These are phyloP conservation scores for Irena cyanogastra DNA, from an alignment of 2,113 vertebrate species.

Conservation along the genomic window DNA sequence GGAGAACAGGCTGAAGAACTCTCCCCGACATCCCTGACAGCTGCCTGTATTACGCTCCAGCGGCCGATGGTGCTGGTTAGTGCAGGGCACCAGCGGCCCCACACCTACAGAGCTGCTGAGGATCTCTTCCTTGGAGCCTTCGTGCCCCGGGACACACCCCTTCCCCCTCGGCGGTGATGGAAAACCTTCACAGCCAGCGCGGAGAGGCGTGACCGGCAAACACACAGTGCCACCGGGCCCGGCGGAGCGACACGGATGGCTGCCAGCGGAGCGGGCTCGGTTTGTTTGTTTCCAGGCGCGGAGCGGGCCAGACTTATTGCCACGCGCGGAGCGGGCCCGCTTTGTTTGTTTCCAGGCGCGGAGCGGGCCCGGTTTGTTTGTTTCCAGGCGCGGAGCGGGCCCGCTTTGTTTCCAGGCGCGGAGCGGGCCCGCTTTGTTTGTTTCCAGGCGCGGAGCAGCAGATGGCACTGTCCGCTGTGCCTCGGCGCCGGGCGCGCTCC, in stretches of 20 bases:
- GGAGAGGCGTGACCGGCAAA: too few relatives aligned
- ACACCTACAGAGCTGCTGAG: neutral
- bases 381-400: too few relatives aligned
- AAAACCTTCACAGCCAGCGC: neutral
- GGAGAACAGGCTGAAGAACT: neutral
- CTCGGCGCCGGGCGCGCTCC: neutral
- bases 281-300: too few relatives aligned
- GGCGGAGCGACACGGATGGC: too few relatives aligned
- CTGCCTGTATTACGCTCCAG: neutral
- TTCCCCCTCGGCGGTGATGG: accelerated
- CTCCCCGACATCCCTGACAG: neutral
- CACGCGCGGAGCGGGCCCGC: too few relatives aligned
- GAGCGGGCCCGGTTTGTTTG: too few relatives aligned
- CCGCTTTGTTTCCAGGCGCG: too few relatives aligned
- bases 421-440: too few relatives aligned
- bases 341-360: too few relatives aligned
- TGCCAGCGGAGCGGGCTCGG: too few relatives aligned
- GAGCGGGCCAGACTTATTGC: too few relatives aligned
- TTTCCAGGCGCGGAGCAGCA: slow-evolving; percentile 47
- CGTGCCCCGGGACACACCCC: accelerated
- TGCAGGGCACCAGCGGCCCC: neutral
- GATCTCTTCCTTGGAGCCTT: neutral
- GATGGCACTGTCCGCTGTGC: slow-evolving; percentile 50
- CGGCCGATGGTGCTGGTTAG: neutral
- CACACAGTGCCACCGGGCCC: too few relatives aligned